Evolutionary conservation across 2,888 invertebrate species (phyloP).

Genomic region (Lepidochrysops patricia): DNA sequence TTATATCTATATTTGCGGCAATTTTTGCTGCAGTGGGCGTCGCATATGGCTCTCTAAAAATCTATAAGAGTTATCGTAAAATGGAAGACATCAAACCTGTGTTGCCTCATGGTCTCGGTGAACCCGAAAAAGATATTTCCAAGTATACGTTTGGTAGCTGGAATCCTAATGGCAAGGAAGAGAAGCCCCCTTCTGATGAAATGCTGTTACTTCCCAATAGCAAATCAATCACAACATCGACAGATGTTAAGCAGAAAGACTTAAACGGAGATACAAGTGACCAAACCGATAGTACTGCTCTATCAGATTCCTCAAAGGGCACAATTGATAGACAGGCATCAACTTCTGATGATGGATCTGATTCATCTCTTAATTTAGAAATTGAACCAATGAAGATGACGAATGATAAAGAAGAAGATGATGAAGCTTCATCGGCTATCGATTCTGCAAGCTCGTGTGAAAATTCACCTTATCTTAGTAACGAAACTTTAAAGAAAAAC

Average conservation of each 20-base stretch:
- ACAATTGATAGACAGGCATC: conserved; percentile 54
- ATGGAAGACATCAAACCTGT: conserved; percentile 81
- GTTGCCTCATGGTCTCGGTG: conserved; percentile 77
- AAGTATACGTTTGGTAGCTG: conserved; percentile 57
- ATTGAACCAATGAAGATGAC: conserved; percentile 40
- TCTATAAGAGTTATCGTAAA: conserved; percentile 74
- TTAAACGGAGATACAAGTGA: conserved; percentile 58
- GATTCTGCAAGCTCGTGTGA: conserved; percentile 46
- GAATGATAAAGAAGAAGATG: conserved; percentile 33
- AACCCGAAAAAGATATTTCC: conserved; percentile 58
- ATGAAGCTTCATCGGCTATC: conserved; percentile 40
- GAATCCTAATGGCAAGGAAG: conserved; percentile 57
- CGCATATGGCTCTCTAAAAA: conserved; percentile 58
- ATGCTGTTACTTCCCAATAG: conserved; percentile 57
- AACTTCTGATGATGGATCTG: conserved; percentile 57
- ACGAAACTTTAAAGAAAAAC: conserved; percentile 48
- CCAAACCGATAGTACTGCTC: conserved; percentile 62
- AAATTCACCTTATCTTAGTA: conserved; percentile 48
- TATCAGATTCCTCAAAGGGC: conserved; percentile 56
- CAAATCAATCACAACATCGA: conserved; percentile 42
- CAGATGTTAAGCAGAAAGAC: conserved; percentile 50
- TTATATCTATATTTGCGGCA: conserved; percentile 47
- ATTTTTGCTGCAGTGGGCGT: conserved; percentile 43
- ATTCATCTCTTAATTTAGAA: conserved; percentile 55
- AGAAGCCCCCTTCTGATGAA: conserved; percentile 64